A percentile compares a stretch with the other conserved stretches of the same genome.
phyloP scores from a whole-genome alignment of 2,888 invertebrate genomes.

The Phyto melanocephala region DNA sequence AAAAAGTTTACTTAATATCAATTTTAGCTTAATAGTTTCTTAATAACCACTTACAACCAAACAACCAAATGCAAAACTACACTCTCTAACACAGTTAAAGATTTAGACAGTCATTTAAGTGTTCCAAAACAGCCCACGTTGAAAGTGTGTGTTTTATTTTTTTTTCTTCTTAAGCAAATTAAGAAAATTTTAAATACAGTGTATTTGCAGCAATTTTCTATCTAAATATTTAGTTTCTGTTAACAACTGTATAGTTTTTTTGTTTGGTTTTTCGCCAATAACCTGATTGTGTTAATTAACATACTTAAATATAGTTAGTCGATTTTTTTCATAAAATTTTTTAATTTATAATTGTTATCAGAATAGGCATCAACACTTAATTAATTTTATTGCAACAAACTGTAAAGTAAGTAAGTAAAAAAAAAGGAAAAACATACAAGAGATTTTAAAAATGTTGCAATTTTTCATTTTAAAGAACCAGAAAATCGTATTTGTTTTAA shows the following conservation, averaged over 20 bases:
- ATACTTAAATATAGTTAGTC: not conserved
- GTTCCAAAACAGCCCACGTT: slow-evolving; percentile 16
- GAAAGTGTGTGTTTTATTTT: no score
- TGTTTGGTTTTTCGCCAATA: not conserved
- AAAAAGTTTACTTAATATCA: not conserved
- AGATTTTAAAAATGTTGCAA: not conserved
- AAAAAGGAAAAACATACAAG: not conserved
- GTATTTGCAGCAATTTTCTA: not conserved
- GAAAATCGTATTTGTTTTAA: not conserved
- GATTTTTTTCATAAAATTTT: not conserved
- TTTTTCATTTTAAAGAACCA: not conserved
- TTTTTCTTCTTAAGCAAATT: not conserved
- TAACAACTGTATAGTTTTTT: not conserved
- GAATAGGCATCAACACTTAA: slow-evolving; percentile 41
- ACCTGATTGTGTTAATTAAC: slow-evolving; percentile 25
- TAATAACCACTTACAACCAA: not conserved
- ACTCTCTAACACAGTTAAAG: not conserved
- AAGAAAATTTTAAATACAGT: not conserved
- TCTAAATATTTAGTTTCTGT: slow-evolving; percentile 2
- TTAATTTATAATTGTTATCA: slow-evolving; percentile 27
- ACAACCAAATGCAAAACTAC: not conserved
- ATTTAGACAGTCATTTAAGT: not conserved
- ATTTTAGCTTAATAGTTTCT: slow-evolving; percentile 25
- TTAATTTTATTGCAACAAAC: slow-evolving; percentile 23
- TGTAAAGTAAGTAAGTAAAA: not conserved